Evolutionary conservation across 2,888 invertebrate genomes (phyloP).

Genomic region (Tetrapedia diversipes): DNA sequence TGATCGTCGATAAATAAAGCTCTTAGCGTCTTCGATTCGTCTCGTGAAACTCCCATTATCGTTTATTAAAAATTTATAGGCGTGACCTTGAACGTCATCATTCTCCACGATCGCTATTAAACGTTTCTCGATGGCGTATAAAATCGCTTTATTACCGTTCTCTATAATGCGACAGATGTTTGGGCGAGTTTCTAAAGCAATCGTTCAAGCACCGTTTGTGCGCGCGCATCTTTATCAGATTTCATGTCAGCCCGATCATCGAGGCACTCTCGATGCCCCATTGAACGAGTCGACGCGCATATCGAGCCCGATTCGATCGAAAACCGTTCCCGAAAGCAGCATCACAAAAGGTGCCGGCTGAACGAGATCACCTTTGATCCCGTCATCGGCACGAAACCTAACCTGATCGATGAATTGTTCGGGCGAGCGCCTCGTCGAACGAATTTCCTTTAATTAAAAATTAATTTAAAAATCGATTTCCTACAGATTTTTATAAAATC

Average conservation of each 20-base stretch:
- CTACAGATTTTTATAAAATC: not conserved
- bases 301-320: not conserved
- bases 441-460: too few species aligned
- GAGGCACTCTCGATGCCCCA: not conserved
- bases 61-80: not conserved
- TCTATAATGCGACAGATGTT: not conserved
- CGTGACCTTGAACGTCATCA: not conserved
- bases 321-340: constrained; percentile 9
- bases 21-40: not conserved
- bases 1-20: constrained; percentile 18
- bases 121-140: not conserved
- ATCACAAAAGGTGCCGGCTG: constrained; percentile 8
- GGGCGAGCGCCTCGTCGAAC: too few species aligned
- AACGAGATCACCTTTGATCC: constrained; percentile 1
- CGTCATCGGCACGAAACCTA: not conserved
- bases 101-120: not conserved
- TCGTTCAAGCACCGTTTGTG: not conserved
- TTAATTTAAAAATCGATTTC: too few species aligned
- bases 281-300: not conserved
- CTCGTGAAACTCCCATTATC: not conserved
- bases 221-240: constrained; percentile 6
- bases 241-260: not conserved
- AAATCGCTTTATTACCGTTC: not conserved
- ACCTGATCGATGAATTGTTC: too few species aligned
- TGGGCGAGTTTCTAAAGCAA: not conserved